Evolutionary conservation across 2,113 vertebrate genomes (phyloP).

Genomic region (Thamnaconus septentrionalis): DNA sequence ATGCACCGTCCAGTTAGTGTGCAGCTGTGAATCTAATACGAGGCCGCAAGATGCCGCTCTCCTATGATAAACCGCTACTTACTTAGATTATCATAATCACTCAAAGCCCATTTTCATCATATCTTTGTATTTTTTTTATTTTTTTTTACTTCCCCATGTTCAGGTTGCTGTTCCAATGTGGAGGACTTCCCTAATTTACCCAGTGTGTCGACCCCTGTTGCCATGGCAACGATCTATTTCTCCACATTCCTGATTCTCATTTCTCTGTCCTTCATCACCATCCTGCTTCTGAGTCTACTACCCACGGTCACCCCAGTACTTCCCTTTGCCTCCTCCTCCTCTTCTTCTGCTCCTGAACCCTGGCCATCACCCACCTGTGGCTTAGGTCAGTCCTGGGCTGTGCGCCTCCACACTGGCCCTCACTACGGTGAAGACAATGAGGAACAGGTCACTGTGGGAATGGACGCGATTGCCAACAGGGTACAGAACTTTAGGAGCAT

Average conservation of each 20-base stretch:
- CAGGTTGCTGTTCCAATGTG: slow-evolving; percentile 70
- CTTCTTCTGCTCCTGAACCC: neutral
- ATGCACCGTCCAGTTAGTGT: slow-evolving; percentile 3
- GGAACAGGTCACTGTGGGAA: slow-evolving; percentile 59
- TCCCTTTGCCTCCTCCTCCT: slow-evolving; percentile 12
- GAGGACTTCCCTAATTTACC: slow-evolving; percentile 45
- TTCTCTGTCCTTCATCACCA: slow-evolving; percentile 30
- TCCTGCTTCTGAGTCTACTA: slow-evolving; percentile 44
- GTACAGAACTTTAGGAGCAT: slow-evolving; percentile 51
- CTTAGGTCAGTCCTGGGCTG: slow-evolving; percentile 82
- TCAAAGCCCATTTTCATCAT: slow-evolving; percentile 13
- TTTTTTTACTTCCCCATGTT: slow-evolving; percentile 10
- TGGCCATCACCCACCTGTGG: slow-evolving; percentile 53
- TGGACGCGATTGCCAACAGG: slow-evolving; percentile 78
- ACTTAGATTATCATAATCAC: slow-evolving; percentile 4
- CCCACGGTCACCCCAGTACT: slow-evolving; percentile 17
- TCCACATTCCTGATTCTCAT: slow-evolving; percentile 52
- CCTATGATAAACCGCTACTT: slow-evolving; percentile 15
- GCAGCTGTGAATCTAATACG: slow-evolving; percentile 16
- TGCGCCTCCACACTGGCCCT: slow-evolving; percentile 70
- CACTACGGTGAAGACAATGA: slow-evolving; percentile 47
- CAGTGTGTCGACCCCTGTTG: slow-evolving; percentile 34
- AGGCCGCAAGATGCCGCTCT: slow-evolving; percentile 35
- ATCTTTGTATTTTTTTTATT: slow-evolving; percentile 2
- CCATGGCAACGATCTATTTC: slow-evolving; percentile 65